Base-by-base conservation (phyloP, 2,797 vertebrate species). In the Chromis chromis region DNA sequence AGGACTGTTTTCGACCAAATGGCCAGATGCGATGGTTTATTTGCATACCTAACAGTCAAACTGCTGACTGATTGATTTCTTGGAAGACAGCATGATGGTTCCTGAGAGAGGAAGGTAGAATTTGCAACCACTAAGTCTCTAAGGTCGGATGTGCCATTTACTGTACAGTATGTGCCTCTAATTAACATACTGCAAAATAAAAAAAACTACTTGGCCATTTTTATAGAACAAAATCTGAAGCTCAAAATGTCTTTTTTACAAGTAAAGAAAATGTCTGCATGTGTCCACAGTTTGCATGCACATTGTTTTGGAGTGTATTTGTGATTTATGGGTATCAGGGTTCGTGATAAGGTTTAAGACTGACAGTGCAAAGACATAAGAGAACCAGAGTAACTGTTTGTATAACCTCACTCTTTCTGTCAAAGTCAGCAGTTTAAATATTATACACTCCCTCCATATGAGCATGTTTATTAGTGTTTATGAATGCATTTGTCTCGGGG, bases 21-120 rank as follows among this genome's bases (percentile, higher is more conserved):
- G 76, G 89, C 91, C 96, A 98, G 96, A 95, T 96, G 96, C 92
- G 84, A 81, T 84, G 91, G 85, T 88, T 79, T 82, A 97, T 98
- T 99, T 99, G 97, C 97, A 98, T 99, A 95, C 75, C 93, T 86
- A 92, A 93, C 92, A 83, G 93, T 94, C 94, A 94, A 91, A 91
- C 76, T 75, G 86, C 82, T 88, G 81, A 91, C 86, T 78, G 70
- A 89, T 90, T 78, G 79, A 91, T 91, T 97, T 97, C 96, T 96
- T 97, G 96, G 96, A 98, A 97, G 94, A 94, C 85, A 76, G 89
- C 90, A 4, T 48, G 81, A 76, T 65, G 62, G 73, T 82, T 86
- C 69, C 80, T 81, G 81, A 82, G 62, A 86, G 69, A 85, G 89
- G 92, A 92, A 92, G 85, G 78, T 82, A 71, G 71, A 84, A 79